Evolutionary conservation across 2,888 invertebrate species (phyloP), one percentile per base, ranked within the genome.

Genomic region (Agrotis puta): DNA sequence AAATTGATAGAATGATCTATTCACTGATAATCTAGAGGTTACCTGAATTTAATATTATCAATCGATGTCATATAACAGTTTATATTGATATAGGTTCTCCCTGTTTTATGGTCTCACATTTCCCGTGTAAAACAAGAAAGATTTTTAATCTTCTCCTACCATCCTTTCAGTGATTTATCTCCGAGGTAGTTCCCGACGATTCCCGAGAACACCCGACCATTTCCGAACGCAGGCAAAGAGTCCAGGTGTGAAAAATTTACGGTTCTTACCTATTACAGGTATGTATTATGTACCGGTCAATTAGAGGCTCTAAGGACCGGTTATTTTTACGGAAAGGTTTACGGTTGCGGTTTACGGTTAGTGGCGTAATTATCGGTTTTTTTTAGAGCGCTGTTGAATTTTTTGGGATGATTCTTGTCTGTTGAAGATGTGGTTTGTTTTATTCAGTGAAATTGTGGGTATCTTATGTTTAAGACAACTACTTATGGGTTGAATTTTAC

Each of bases 181-280:
- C 43, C 22, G 67, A 67, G 70, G 20, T 80, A 77, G 76, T 70
- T 73, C 56, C 77, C 73, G 69, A 67, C 73, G 18, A 53, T 67
- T 68, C 43, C 77, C 80, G 83, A 64, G 64, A 20, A 62, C 53
- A 50, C 56, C 77, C 83, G 82, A 82, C 66, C 54, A 83, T 75
- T 69, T 64, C 74, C 79, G 77, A 77, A 64, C 56, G 57, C 79
- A 74, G 69, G 63, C 72, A 68, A 39, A 77, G 73, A 85, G 85
- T 83, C 85, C 87, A 87, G 87, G 86, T 87, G 86, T 68, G 61
- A 70, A 70, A 87, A 82, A 87, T 86, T 86, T 85, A 86, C 74
- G 67, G 72, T 59, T 57, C 58, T 51, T 61, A 77, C 79, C 56
- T 70, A 73, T 76, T 79, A 79, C 62, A 39, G 67, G 57, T 71